A percentile compares a stretch with the other conserved stretches of the same genome.
Conservation (phyloP, 2,797 vertebrate genomes). For the Pangasius macronema region DNA sequence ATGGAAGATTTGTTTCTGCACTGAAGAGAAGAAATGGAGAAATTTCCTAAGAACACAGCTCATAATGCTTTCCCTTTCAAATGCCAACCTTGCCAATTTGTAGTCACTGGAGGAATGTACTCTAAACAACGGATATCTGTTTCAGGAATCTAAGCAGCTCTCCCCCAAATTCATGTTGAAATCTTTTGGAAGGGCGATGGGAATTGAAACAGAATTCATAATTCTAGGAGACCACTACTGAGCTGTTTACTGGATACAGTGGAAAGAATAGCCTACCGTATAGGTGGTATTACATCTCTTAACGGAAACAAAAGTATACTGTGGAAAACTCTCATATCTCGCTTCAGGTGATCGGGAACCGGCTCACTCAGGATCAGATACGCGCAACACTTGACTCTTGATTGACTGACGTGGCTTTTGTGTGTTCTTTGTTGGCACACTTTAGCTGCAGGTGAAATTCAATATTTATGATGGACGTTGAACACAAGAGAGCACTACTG, state of each 20-base stretch:
- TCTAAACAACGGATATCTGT: conserved; percentile 8
- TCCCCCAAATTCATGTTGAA: background rate
- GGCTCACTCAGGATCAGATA: conserved; percentile 52
- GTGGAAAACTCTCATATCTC: conserved; percentile 45
- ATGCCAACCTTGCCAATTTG: background rate
- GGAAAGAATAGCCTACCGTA: conserved; percentile 6
- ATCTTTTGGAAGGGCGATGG: background rate
- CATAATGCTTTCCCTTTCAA: background rate
- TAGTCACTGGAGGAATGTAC: background rate
- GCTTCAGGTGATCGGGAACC: conserved; percentile 39
- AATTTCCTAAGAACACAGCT: background rate
- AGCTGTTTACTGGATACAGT: conserved; percentile 39
- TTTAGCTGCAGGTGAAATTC: conserved; percentile 54
- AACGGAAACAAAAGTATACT: conserved; percentile 41
- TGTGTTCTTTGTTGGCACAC: conserved; percentile 41
- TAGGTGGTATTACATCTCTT: conserved; percentile 48
- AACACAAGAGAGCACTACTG: conserved; percentile 39
- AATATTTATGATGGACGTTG: conserved; percentile 59
- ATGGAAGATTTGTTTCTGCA: background rate
- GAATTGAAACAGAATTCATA: conserved; percentile 4
- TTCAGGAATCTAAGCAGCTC: background rate
- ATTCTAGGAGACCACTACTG: background rate
- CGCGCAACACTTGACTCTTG: conserved; percentile 54
- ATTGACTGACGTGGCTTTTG: conserved; percentile 51
- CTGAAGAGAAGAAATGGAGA: background rate